These are phyloP conservation scores for Orthonyx spaldingii DNA, from an alignment of 2,113 vertebrate species.

Conservation along the genomic window DNA sequence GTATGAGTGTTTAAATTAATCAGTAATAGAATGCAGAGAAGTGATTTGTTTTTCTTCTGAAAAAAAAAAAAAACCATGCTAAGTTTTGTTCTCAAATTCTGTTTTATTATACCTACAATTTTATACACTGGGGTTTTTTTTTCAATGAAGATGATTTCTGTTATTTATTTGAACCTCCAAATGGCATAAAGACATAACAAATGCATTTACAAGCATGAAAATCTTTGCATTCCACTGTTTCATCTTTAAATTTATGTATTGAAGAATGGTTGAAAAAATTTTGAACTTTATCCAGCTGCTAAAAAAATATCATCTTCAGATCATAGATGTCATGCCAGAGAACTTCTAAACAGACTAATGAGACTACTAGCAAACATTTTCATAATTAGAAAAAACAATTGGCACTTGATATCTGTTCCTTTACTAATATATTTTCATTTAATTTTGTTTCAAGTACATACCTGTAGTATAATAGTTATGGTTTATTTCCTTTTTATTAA, in stretches of 20 bases:
- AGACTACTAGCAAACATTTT: constrained; percentile 48
- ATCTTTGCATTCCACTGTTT: background rate
- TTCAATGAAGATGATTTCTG: background rate
- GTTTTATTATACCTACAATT: background rate
- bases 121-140: background rate
- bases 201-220: background rate
- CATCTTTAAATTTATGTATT: background rate
- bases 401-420: background rate
- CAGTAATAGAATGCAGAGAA: background rate
- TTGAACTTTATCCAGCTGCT: background rate
- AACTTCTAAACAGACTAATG: constrained; percentile 18
- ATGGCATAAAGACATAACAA: background rate
- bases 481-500: constrained; percentile 8
- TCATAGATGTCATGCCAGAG: background rate
- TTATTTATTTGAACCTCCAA: background rate
- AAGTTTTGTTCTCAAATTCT: background rate
- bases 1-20: background rate
- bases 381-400: constrained; percentile 26
- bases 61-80: background rate
- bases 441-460: constrained; percentile 15
- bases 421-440: constrained; percentile 34
- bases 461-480: background rate
- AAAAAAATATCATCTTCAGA: background rate
- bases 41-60: background rate
- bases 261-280: background rate